A percentile compares a stretch with the other conserved stretches of the same genome.
Evolutionary conservation across 2,888 invertebrate species (phyloP).

Genomic region (Nephrotoma flavescens): DNA sequence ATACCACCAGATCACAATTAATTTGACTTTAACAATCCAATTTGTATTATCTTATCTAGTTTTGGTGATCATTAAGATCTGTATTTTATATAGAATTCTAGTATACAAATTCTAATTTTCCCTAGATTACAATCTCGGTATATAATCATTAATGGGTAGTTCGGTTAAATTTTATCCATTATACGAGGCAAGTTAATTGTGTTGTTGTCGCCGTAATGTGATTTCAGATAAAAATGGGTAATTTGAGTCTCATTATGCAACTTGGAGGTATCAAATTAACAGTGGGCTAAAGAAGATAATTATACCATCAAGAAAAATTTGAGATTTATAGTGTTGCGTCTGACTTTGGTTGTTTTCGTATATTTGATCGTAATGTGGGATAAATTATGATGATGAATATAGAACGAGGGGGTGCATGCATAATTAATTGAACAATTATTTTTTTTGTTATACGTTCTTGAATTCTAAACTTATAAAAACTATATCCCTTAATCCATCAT

Average conservation of each 20-base stretch:
- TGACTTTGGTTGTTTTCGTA: background rate
- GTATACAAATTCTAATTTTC: background rate
- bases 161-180: background rate
- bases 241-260: background rate
- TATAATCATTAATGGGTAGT: background rate
- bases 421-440: no score
- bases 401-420: no score
- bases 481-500: no score
- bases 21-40: background rate
- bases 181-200: background rate
- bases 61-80: background rate
- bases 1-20: background rate
- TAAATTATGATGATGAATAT: background rate
- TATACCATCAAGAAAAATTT: background rate
- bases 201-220: background rate
- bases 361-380: background rate
- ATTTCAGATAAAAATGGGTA: background rate
- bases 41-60: background rate
- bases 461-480: no score
- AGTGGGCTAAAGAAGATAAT: background rate
- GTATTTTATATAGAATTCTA: background rate
- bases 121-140: background rate
- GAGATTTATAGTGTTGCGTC: background rate
- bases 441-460: no score
- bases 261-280: background rate